Evolutionary conservation across 2,888 invertebrate species (phyloP).

Genomic region (Andrena hattorfiana): DNA sequence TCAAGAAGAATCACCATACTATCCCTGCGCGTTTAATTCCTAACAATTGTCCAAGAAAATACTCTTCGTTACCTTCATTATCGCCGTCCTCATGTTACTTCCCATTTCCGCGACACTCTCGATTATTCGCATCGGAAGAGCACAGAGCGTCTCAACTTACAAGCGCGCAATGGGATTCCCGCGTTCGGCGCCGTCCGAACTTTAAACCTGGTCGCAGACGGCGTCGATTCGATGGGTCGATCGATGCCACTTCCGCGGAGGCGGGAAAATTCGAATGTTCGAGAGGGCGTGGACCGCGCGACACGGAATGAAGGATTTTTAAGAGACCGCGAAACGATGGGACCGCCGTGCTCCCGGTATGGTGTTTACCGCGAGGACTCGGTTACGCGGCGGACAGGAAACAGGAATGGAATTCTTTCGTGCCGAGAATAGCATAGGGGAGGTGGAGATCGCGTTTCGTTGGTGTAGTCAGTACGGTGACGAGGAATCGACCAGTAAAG

Average conservation of each 20-base stretch:
- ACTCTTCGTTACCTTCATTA: too few species aligned
- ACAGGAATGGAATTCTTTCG: conserved; percentile 79
- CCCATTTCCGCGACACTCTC: too few species aligned
- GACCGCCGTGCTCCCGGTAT: conserved; percentile 2
- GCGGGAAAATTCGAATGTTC: conserved; percentile 60
- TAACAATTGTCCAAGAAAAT: too few species aligned
- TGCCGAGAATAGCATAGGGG: conserved; percentile 82
- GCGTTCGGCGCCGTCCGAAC: too few species aligned
- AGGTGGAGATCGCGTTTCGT: conserved; percentile 84
- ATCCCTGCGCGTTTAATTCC: too few species aligned
- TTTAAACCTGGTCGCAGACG: neutral
- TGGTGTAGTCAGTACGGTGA: conserved; percentile 70
- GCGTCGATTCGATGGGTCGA: conserved; percentile 42
- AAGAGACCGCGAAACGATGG: neutral
- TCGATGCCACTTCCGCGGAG: neutral
- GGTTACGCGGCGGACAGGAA: conserved; percentile 76
- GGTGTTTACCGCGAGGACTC: conserved; percentile 73
- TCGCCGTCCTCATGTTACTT: too few species aligned
- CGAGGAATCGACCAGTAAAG: conserved; percentile 77
- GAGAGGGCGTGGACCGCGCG: neutral
- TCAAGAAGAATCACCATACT: neutral
- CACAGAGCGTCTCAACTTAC: too few species aligned
- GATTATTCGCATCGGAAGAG: too few species aligned
- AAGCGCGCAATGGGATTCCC: too few species aligned
- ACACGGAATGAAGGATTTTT: conserved; percentile 8